phyloP scores from a whole-genome alignment of 1,140 invertebrate genomes.

The Frieseomelitta varia region DNA sequence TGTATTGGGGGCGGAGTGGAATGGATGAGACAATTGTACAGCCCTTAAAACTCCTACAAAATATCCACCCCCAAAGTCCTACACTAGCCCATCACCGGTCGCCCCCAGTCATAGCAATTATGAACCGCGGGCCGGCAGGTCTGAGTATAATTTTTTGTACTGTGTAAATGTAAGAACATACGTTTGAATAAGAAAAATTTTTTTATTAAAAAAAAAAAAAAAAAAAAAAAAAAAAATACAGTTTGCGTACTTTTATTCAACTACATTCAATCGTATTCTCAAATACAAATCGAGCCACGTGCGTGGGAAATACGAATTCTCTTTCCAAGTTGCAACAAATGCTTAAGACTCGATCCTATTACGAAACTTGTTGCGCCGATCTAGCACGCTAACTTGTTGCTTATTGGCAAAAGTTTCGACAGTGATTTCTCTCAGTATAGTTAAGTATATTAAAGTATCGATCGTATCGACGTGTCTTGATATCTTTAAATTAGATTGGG shows the following conservation, averaged over 20 bases:
- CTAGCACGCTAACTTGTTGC: slow-evolving; percentile 17
- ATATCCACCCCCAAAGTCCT: slow-evolving; percentile 65
- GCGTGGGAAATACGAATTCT: not conserved
- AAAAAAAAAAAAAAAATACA: slow-evolving; percentile 63
- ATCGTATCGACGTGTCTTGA: not conserved
- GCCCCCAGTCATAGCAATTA: slow-evolving; percentile 78
- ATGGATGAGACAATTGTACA: slow-evolving; percentile 73
- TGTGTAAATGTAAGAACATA: slow-evolving; percentile 84
- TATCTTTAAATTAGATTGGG: not conserved
- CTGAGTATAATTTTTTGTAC: slow-evolving; percentile 84
- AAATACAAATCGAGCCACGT: not conserved
- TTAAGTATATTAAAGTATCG: not conserved
- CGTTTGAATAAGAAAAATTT: slow-evolving; percentile 84
- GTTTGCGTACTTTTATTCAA: not conserved
- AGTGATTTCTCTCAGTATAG: not conserved
- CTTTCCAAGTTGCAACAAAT: not conserved
- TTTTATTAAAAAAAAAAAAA: slow-evolving; percentile 80
- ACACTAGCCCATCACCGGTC: slow-evolving; percentile 65
- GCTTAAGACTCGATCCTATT: not conserved
- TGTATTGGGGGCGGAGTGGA: slow-evolving; percentile 76
- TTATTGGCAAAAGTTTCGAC: slow-evolving; percentile 16
- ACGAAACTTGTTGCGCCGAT: slow-evolving; percentile 23
- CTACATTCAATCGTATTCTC: not conserved
- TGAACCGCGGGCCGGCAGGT: slow-evolving; percentile 78
- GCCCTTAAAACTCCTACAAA: slow-evolving; percentile 59